Conservation (phyloP, 2,888 invertebrate genomes). For the Hydroisotoma schaefferi region DNA sequence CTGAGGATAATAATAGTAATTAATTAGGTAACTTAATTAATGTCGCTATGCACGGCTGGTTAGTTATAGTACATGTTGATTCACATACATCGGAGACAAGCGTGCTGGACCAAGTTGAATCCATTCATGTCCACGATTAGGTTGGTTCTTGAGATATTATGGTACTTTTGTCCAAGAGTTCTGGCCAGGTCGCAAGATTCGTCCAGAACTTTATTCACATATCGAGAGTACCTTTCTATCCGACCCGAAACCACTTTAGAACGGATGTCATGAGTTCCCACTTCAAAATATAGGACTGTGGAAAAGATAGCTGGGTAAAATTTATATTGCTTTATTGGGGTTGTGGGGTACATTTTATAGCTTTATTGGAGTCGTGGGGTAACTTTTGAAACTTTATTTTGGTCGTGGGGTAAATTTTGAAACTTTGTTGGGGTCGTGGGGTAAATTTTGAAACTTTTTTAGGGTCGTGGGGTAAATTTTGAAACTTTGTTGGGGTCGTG, state of each 20-base stretch:
- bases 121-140: slow-evolving; percentile 23
- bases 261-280: neutral
- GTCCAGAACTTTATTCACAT: neutral
- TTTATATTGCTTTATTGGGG: too few species aligned
- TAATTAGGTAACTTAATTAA: neutral
- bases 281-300: neutral
- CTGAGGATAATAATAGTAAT: slow-evolving; percentile 3
- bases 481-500: too few species aligned
- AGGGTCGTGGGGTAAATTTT: too few species aligned
- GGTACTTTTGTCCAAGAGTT: neutral
- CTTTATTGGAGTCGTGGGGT: too few species aligned
- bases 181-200: neutral
- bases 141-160: slow-evolving; percentile 19
- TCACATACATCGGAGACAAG: slow-evolving; percentile 18
- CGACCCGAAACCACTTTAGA: neutral
- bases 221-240: neutral
- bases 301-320: too few species aligned
- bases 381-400: too few species aligned
- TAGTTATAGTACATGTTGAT: neutral
- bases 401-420: too few species aligned
- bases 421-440: too few species aligned
- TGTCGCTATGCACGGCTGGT: neutral
- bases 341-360: too few species aligned
- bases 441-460: too few species aligned
- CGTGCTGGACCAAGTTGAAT: slow-evolving; percentile 24